Evolutionary conservation across 2,888 invertebrate species (phyloP).

Genomic region (Camponotus fellah): DNA sequence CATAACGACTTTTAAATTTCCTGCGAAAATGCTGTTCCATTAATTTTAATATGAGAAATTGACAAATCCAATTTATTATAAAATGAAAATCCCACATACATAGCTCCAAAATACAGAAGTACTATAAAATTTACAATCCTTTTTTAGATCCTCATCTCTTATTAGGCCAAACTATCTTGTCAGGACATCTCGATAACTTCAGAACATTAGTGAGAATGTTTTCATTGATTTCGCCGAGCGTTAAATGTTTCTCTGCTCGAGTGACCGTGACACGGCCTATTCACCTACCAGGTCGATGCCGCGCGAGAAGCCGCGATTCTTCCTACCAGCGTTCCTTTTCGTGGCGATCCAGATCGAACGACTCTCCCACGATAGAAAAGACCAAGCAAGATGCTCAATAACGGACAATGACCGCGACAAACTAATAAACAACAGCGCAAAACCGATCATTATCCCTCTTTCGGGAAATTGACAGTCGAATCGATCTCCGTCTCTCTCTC

Average conservation of each 20-base stretch:
- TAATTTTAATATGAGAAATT: not conserved
- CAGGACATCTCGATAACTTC: conserved; percentile 35
- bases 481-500: conserved; percentile 47
- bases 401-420: conserved; percentile 72
- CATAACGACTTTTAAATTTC: no score
- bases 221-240: conserved; percentile 69
- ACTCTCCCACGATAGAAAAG: conserved; percentile 79
- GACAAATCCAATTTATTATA: not conserved
- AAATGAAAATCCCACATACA: no score
- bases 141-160: not conserved
- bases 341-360: conserved; percentile 73
- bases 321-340: conserved; percentile 65
- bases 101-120: not conserved
- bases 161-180: conserved; percentile 23
- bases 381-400: conserved; percentile 62
- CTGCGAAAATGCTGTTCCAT: no score
- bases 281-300: conserved; percentile 49
- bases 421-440: conserved; percentile 71
- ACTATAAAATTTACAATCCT: no score
- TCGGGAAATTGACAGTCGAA: conserved; percentile 61
- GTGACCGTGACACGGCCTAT: conserved; percentile 71
- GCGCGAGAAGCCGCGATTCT: conserved; percentile 44
- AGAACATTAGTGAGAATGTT: conserved; percentile 32
- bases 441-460: conserved; percentile 64
- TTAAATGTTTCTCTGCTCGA: conserved; percentile 68